A percentile compares a stretch with the other conserved stretches of the same genome.
Conservation (phyloP, 2,797 vertebrate genomes). For the Natrix natrix region DNA sequence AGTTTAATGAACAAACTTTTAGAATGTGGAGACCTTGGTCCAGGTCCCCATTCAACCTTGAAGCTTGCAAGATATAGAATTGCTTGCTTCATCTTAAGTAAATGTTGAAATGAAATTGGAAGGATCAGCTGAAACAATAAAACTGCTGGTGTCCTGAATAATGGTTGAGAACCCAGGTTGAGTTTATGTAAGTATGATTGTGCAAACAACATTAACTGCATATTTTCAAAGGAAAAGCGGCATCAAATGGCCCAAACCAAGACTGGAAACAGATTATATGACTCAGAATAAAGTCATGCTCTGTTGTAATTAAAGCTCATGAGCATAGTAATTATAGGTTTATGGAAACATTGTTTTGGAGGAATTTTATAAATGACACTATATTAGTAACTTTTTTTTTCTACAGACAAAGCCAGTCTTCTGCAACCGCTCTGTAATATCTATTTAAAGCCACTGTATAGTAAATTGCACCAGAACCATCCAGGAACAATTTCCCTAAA, state of each 20-base stretch:
- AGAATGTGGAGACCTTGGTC: not conserved
- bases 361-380: conserved; percentile 14
- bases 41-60: not conserved
- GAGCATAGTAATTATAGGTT: conserved; percentile 3
- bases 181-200: not conserved
- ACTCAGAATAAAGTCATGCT: conserved; percentile 16
- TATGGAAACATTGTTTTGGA: conserved; percentile 1
- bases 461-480: not conserved
- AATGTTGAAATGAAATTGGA: not conserved
- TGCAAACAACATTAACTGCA: not conserved
- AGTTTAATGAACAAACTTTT: not conserved
- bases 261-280: not conserved
- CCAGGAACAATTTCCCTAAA: not conserved
- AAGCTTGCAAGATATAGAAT: not conserved
- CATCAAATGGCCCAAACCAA: not conserved
- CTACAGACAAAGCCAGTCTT: not conserved
- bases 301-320: not conserved
- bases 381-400: not conserved
- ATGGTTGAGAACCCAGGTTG: not conserved
- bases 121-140: not conserved
- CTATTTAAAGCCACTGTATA: not conserved
- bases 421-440: not conserved
- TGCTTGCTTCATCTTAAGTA: not conserved
- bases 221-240: not conserved
- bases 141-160: not conserved